These are phyloP conservation scores for Panthera leo DNA, from an alignment of 2,113 vertebrate species.

Conservation along the genomic window DNA sequence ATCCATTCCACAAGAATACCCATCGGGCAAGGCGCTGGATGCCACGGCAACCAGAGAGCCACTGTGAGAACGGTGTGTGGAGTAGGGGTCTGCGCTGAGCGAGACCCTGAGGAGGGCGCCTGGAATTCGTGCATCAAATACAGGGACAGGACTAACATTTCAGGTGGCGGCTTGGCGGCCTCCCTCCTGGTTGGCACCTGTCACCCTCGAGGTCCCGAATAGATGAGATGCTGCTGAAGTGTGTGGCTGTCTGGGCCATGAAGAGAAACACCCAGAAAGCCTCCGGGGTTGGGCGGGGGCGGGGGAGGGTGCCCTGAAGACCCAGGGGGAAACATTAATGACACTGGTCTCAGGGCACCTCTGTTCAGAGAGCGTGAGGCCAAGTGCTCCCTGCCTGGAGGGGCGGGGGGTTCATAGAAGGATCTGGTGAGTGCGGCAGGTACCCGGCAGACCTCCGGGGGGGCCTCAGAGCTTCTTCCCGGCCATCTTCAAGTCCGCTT, in stretches of 20 bases:
- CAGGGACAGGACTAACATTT: not conserved
- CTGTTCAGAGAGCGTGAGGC: not conserved
- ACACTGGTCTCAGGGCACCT: not conserved
- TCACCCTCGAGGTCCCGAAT: not conserved
- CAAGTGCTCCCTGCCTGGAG: not conserved
- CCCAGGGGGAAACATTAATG: not conserved
- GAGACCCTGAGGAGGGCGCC: not conserved
- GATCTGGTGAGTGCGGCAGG: not conserved
- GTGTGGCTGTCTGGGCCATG: accelerated
- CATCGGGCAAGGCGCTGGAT: not conserved
- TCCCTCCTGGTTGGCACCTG: slow-evolving; percentile 26
- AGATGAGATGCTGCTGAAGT: not conserved
- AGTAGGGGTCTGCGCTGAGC: not conserved
- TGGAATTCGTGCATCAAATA: not conserved
- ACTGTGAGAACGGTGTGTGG: accelerated
- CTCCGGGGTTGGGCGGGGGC: not conserved
- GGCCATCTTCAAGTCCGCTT: not conserved
- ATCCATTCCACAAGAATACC: not conserved
- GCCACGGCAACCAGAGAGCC: not conserved
- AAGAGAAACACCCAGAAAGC: accelerated
- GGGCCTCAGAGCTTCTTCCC: not conserved
- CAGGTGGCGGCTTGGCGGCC: not conserved
- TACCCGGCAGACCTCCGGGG: not conserved
- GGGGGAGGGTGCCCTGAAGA: not conserved
- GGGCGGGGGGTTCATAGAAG: not conserved